These are phyloP conservation scores for Chloebia gouldiae DNA, from an alignment of 2,113 vertebrate species.

Conservation along the genomic window DNA sequence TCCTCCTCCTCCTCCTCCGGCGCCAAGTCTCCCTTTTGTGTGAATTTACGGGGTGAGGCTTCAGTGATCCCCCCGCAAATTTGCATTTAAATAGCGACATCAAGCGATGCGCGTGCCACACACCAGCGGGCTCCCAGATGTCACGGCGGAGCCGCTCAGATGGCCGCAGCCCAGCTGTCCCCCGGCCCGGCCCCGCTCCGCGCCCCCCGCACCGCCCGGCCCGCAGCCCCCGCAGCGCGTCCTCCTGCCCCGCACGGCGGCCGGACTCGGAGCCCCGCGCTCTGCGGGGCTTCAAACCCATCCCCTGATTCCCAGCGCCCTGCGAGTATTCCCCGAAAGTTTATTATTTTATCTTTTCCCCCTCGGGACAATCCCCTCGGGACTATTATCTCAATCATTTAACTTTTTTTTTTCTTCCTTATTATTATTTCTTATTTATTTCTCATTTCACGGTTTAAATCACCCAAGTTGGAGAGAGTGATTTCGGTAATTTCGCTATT, in stretches of 20 bases:
- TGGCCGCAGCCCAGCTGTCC: background rate
- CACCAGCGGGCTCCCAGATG: background rate
- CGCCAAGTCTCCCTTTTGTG: background rate
- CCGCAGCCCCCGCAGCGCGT: background rate
- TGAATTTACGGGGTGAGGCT: background rate
- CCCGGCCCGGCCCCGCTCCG: background rate
- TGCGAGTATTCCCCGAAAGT: background rate
- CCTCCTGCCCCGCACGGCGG: background rate
- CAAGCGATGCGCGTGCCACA: background rate
- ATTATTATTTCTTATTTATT: background rate
- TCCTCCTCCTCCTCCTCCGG: background rate
- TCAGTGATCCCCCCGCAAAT: background rate
- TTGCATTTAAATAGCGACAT: background rate
- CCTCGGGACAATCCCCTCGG: background rate
- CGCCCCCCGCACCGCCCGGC: background rate
- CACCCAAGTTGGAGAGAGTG: background rate
- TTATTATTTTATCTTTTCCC: background rate
- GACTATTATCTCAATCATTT: background rate
- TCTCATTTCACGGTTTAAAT: background rate
- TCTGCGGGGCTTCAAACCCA: background rate
- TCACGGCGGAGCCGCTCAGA: background rate
- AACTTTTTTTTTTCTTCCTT: background rate
- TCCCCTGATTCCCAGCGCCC: background rate
- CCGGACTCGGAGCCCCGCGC: background rate
- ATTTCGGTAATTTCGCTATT: background rate